Percentiles rank a stretch among this genome's conserved stretches.
Conservation (phyloP, 2,113 vertebrate genomes). For the Xiphias gladius region DNA sequence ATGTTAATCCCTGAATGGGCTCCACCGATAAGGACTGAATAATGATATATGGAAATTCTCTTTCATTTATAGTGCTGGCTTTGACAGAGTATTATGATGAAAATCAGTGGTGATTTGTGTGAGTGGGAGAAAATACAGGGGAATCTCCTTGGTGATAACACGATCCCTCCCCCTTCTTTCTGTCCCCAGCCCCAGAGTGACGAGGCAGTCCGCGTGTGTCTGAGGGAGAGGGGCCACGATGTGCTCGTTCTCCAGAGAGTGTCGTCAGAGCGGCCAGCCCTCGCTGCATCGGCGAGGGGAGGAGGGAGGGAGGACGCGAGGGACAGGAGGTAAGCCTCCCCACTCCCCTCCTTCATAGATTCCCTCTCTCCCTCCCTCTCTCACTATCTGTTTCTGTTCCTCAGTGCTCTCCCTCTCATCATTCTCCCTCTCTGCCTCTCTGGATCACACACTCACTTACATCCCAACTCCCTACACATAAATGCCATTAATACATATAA, state of each 20-base stretch:
- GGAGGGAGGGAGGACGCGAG: conserved; percentile 73
- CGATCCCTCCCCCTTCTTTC: conserved; percentile 37
- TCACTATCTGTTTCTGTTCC: conserved; percentile 51
- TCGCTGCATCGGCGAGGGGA: conserved; percentile 77
- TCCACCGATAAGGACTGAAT: conserved; percentile 72
- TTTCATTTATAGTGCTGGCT: conserved; percentile 75
- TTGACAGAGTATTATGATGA: conserved; percentile 80
- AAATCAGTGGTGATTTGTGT: conserved; percentile 78
- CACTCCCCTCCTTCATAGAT: conserved; percentile 50
- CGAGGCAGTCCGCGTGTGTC: conserved; percentile 87
- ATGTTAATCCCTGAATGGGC: conserved; percentile 78
- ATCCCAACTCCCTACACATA: conserved; percentile 84
- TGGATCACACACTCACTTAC: conserved; percentile 76
- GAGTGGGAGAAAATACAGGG: conserved; percentile 72
- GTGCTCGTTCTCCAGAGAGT: conserved; percentile 92
- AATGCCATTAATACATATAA: conserved; percentile 76
- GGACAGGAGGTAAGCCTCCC: conserved; percentile 83
- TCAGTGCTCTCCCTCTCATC: conserved; percentile 62
- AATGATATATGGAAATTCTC: conserved; percentile 73
- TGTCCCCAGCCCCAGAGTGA: conserved; percentile 84
- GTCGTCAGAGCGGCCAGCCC: conserved; percentile 88
- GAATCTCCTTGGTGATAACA: conserved; percentile 85
- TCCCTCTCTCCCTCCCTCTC: conserved; percentile 38
- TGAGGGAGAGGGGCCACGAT: conserved; percentile 88
- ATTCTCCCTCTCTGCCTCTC: conserved; percentile 61